phyloP scores from a whole-genome alignment of 2,113 vertebrate species.

The Amblyornis subalaris region DNA sequence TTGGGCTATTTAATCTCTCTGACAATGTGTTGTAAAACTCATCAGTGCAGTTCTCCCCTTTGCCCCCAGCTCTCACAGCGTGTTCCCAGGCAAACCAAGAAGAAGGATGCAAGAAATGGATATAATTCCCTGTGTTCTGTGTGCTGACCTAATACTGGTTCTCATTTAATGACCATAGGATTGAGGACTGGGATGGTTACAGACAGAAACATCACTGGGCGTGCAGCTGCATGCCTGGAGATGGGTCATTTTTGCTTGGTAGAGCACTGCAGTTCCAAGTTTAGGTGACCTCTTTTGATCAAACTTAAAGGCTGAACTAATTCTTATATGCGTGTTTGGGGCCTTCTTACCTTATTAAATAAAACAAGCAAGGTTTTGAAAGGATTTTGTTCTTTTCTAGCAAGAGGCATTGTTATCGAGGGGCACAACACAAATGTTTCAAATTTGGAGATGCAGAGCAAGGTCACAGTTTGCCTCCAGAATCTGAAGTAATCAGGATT shows the following conservation, averaged over 20 bases:
- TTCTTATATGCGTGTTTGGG: conserved; percentile 25
- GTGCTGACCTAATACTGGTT: neutral
- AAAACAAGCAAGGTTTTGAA: conserved; percentile 42
- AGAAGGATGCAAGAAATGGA: neutral
- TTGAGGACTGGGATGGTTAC: neutral
- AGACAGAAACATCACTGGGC: neutral
- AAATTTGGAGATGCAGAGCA: conserved; percentile 60
- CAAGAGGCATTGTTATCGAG: neutral
- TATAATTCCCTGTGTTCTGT: neutral
- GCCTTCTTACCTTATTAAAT: conserved; percentile 48
- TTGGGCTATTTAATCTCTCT: neutral
- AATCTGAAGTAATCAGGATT: conserved; percentile 75
- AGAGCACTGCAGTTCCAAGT: neutral
- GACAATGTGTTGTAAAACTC: neutral
- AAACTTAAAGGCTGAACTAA: neutral
- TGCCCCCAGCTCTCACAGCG: neutral
- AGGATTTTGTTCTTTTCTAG: conserved; percentile 26
- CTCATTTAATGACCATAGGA: neutral
- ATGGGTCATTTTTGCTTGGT: neutral
- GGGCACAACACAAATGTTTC: conserved; percentile 63
- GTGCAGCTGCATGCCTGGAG: neutral
- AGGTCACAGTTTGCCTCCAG: conserved; percentile 67
- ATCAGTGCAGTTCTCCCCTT: neutral
- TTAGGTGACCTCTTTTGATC: conserved; percentile 3
- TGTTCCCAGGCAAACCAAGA: neutral